Evolutionary conservation across 1,140 invertebrate genomes (phyloP), one percentile per base, ranked within the genome.

Genomic region (Drosophila auraria): DNA sequence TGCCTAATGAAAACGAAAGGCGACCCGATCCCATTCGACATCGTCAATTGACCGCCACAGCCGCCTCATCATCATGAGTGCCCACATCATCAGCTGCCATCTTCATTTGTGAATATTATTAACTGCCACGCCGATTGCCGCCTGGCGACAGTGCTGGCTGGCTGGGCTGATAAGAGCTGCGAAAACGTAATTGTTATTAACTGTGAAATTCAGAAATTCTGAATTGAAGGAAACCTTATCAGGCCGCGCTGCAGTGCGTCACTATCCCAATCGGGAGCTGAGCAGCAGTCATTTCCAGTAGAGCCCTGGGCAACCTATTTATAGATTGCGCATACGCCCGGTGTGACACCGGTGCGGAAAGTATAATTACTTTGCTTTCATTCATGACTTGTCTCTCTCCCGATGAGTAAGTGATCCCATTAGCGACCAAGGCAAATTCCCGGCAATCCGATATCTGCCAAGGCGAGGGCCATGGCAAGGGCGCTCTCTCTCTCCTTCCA

Each of bases 271-370:
- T 62, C 51, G 61, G 60, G 36, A 40, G 50, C 50, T 68, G 40
- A 59, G 51, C 61, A 65, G 36, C 44, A 57, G 63, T 56, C 23
- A 45, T 53, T 70, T 66, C 40, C 50, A 65, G 66, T 33, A n/a
- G 44, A 54, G 33, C 25, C 33, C 58, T 70, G 63, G 57, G 60
- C 53, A 75, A 64, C 61, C 78, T 87, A 87, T 72, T 81, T 81
- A 87, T 87, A 83, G 83, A 89, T 89, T 70, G 73, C 78, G 51
- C 66, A 82, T 83, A 77, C 83, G 80, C 68, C 78, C 61, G 27
- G 68, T 87, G 77, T 57, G 64, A 23, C 64, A 47, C 42, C 8
- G 11, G 44, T 20, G 53, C 17, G 42, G 62, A 47, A 36, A 66
- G 42, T 38, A 57, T 61, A 84, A 83, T 81, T 84, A 62, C 82